phyloP scores from a whole-genome alignment of 2,113 vertebrate genomes.

The Anolis carolinensis region DNA sequence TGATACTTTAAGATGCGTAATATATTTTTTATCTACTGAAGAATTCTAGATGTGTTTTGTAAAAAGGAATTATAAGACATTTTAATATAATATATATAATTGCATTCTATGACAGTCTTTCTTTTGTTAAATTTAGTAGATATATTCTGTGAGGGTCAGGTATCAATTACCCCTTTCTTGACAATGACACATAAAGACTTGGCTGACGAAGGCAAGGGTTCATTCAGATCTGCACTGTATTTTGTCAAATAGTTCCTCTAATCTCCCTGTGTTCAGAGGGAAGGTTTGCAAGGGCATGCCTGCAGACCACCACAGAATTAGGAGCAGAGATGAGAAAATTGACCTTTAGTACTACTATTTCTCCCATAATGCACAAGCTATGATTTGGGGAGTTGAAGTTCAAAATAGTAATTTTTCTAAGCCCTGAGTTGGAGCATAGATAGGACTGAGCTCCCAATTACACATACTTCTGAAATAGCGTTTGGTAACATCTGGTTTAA shows the following conservation, averaged over 20 bases:
- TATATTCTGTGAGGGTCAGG: neutral
- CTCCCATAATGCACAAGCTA: too few species aligned
- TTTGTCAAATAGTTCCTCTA: neutral
- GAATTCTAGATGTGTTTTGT: neutral
- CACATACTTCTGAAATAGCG: too few species aligned
- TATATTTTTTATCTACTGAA: neutral
- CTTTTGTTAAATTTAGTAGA: neutral
- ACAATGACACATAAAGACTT: neutral
- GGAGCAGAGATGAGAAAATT: neutral
- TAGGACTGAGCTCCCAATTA: too few species aligned
- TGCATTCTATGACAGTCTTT: neutral
- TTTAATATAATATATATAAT: neutral
- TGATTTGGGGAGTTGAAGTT: too few species aligned
- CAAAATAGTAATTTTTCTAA: too few species aligned
- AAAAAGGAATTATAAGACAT: neutral
- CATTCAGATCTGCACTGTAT: neutral
- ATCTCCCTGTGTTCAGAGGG: too few species aligned
- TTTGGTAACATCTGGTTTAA: too few species aligned
- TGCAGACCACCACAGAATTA: neutral
- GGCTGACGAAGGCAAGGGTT: neutral
- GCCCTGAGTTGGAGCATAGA: too few species aligned
- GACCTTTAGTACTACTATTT: too few species aligned
- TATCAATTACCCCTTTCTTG: neutral
- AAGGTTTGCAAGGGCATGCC: too few species aligned
- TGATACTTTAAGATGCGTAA: neutral